Evolutionary conservation across 1,140 invertebrate species (phyloP), one percentile per base, ranked within the genome.

Genomic region (Lasaia peninsularis): DNA sequence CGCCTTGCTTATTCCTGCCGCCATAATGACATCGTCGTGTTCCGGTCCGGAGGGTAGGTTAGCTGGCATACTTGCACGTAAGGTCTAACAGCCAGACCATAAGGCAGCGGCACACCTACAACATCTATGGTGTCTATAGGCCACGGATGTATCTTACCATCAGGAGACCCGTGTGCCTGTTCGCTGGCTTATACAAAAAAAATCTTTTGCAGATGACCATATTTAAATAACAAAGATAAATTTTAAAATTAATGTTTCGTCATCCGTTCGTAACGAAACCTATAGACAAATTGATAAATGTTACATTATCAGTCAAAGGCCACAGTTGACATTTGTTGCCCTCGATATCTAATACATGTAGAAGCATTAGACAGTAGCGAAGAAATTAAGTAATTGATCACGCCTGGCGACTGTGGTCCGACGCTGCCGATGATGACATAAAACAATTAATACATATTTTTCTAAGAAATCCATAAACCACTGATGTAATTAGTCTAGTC

Each of bases 271-370:
- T 28, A 4, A 28, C 24, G 18, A 44, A 44, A 18, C 37, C 18
- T 44, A 10, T 44, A 44, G 37, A 44, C 14, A 44, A 44, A 44
- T 44, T 44, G 37, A 44, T 44, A 44, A 40, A 40, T 10, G 14
- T 44, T 44, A 20, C 16, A 20, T 44, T 44, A 44, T 44, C 37
- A 18, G 37, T 44, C 37, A 44, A 44, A 44, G 37, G 37, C 37
- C 37, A 44, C 37, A 44, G 37, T 44, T 44, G 37, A 44, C 37
- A 44, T 44, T 44, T 20, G 14, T 44, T 44, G 37, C 37, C 37
- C 37, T 44, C 37, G 37, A 44, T 44, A 44, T 44, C 37, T 8
- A 14, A 44, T 44, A 44, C 37, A 44, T 18, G 37, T 40, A 10
- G 12, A 18, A 18, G 37, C 37, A 12, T 40, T 40, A 40, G 37